These are phyloP conservation scores for Pangasius mekongensis DNA, from an alignment of 2,797 vertebrate genomes.

Conservation along the genomic window DNA sequence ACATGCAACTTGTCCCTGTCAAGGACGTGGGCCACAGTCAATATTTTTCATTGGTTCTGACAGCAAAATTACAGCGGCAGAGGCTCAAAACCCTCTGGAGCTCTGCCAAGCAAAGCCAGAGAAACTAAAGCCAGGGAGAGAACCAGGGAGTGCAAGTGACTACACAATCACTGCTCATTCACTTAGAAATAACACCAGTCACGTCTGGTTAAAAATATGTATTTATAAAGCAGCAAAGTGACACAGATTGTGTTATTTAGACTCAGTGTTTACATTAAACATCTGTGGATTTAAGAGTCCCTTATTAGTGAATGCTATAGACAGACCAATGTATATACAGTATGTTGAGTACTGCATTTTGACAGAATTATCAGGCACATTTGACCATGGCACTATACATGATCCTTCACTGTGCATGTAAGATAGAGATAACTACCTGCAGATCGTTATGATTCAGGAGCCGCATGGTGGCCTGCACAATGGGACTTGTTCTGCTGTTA, in stretches of 20 bases:
- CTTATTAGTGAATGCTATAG: not conserved
- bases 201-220: slow-evolving; percentile 12
- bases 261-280: not conserved
- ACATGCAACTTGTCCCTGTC: slow-evolving; percentile 28
- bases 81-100: slow-evolving; percentile 15
- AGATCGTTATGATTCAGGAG: not conserved
- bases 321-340: not conserved
- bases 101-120: slow-evolving; percentile 13
- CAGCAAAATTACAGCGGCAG: slow-evolving; percentile 25
- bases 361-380: not conserved
- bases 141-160: not conserved
- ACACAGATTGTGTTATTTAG: not conserved
- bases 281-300: not conserved
- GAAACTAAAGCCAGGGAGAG: not conserved
- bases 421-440: not conserved
- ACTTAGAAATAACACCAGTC: not conserved
- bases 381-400: slow-evolving; percentile 37
- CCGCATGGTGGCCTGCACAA: not conserved
- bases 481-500: not conserved
- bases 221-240: not conserved
- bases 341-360: not conserved
- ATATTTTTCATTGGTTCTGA: slow-evolving; percentile 42
- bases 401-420: not conserved
- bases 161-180: not conserved
- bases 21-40: slow-evolving; percentile 43